Base-by-base conservation (phyloP, 1,140 invertebrate species). In the Diprion similis region DNA sequence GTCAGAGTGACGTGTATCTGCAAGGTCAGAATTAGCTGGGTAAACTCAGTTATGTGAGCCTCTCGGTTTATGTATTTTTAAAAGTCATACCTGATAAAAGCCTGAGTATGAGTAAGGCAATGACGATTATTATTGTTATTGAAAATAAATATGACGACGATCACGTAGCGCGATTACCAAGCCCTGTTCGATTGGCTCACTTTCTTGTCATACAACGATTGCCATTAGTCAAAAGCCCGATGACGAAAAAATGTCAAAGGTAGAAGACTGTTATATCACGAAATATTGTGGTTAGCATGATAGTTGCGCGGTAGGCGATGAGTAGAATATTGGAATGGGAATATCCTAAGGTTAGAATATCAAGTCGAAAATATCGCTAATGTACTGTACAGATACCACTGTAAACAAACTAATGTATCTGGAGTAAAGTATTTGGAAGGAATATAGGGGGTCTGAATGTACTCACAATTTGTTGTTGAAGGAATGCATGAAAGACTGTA, bases 381-480 rank as follows among this genome's bases (percentile, higher is more conserved):
- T 17, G 18, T 74, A 48, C 37, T 64, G 46, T 37, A 37, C 37
- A 65, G 45, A 46, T 72, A 75, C 59, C 46, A 19, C 8, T 17
- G 64, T 24, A 13, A 73, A 65, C 71, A 8, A 8, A 17, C n/a
- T 17, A 6, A 73, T 8, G 45, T 47, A 15, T 66, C 48, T 17
- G n/a, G 17, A 11, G 46, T 48, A 24, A 47, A 9, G 51, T 8
- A 8, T 65, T 70, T 84, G 18, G 19, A 69, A 24, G 24, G 65
- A 46, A 75, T 46, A 24, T 10, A 10, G 45, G 47, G 18, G 15
- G 45, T 37, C 70, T 17, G 65, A 46, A 48, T 18, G 47, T 73
- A 88, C 88, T 88, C 74, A 88, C 88, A 89, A 73, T 80, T 71
- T 87, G 76, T 79, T 82, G 66, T 79, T 82, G 79, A 88, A 88